Percentiles rank a stretch among this genome's conserved stretches.
These are phyloP conservation scores for Polyergus mexicanus DNA, from an alignment of 1,140 invertebrate genomes.

Conservation along the genomic window DNA sequence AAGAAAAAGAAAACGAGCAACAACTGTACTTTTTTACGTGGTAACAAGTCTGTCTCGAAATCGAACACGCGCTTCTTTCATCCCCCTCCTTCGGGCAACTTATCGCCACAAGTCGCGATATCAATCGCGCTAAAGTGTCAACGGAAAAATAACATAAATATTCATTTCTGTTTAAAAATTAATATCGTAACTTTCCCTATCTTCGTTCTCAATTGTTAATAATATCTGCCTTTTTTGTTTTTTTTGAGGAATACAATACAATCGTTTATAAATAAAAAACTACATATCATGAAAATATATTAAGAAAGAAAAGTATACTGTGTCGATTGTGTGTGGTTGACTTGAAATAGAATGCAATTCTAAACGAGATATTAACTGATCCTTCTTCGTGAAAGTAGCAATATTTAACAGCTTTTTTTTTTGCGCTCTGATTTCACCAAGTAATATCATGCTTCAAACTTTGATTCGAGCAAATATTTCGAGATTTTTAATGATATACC, in stretches of 20 bases:
- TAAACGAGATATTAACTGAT: background rate
- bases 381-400: background rate
- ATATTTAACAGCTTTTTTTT: background rate
- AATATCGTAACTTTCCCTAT: background rate
- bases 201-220: background rate
- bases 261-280: too few relatives aligned
- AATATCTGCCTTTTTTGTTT: background rate
- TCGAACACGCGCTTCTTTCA: conserved; percentile 17
- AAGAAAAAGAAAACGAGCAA: conserved; percentile 15
- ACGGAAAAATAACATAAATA: conserved; percentile 11
- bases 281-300: too few relatives aligned
- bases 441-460: background rate
- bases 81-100: background rate
- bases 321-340: too few relatives aligned
- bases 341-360: background rate
- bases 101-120: background rate
- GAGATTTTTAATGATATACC: background rate
- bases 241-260: too few relatives aligned
- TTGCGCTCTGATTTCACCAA: background rate
- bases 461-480: background rate
- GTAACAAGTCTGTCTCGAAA: conserved; percentile 46
- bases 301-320: background rate
- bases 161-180: background rate
- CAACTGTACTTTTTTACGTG: conserved; percentile 41
- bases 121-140: background rate